These are phyloP conservation scores for Candoia aspera DNA, from an alignment of 2,113 vertebrate species.

Conservation along the genomic window DNA sequence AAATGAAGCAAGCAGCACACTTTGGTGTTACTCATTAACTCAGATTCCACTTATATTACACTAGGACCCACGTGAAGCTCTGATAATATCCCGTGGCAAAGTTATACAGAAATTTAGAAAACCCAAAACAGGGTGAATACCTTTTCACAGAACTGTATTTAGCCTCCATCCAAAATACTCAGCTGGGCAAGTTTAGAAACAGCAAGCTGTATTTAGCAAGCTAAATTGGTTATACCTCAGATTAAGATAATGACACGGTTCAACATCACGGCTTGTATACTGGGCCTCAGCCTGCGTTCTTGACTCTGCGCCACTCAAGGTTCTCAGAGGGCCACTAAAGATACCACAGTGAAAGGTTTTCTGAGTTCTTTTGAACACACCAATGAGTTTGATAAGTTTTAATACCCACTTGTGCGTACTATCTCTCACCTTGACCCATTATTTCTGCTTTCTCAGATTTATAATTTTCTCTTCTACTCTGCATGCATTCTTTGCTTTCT, in stretches of 20 bases:
- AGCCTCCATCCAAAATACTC: slow-evolving; percentile 3
- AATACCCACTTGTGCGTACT: background rate
- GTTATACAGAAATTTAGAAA: background rate
- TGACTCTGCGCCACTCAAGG: background rate
- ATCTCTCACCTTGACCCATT: background rate
- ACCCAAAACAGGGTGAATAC: background rate
- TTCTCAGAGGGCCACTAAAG: background rate
- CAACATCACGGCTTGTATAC: background rate
- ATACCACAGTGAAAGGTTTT: background rate
- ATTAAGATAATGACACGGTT: background rate
- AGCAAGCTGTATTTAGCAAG: slow-evolving; percentile 1
- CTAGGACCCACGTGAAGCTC: background rate
- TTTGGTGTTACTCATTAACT: background rate
- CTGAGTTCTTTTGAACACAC: background rate
- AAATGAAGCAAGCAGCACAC: background rate
- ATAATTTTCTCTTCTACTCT: background rate
- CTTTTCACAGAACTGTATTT: background rate
- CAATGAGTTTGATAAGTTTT: background rate
- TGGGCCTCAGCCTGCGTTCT: background rate
- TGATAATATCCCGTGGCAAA: background rate
- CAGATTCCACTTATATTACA: background rate
- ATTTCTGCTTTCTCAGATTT: background rate
- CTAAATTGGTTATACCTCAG: slow-evolving; percentile 17
- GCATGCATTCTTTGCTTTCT: background rate
- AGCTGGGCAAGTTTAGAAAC: slow-evolving; percentile 20